Conservation (phyloP, 1,140 invertebrate genomes). For the Drosophila micromelanica region DNA sequence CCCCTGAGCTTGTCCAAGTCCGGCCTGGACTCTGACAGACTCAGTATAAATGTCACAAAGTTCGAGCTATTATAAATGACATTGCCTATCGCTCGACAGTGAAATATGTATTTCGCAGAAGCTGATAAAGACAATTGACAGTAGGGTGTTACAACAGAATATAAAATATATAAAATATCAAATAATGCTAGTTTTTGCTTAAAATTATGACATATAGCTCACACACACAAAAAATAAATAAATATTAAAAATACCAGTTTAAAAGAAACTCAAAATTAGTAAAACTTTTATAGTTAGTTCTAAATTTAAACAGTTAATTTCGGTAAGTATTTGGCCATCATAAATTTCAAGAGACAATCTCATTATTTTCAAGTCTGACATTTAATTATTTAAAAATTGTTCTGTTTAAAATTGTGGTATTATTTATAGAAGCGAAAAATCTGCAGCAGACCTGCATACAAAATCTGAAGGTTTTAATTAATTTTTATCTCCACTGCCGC, state of each 20-base stretch:
- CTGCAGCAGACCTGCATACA: slow-evolving; percentile 11
- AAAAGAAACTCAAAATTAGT: too few species aligned
- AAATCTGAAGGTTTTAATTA: slow-evolving; percentile 60
- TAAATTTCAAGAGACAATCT: background rate
- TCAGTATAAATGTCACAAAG: slow-evolving; percentile 79
- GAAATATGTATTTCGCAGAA: slow-evolving; percentile 37
- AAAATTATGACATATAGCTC: too few species aligned
- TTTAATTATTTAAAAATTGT: background rate
- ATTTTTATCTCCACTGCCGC: slow-evolving; percentile 59
- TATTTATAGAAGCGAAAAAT: slow-evolving; percentile 4
- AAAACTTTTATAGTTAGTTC: too few species aligned
- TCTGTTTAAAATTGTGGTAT: background rate
- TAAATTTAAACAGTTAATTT: too few species aligned
- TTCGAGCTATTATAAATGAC: slow-evolving; percentile 73
- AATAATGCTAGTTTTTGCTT: background rate
- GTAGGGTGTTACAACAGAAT: background rate
- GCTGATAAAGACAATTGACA: slow-evolving; percentile 11
- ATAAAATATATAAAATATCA: background rate
- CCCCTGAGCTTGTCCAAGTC: slow-evolving; percentile 14
- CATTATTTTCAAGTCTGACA: background rate
- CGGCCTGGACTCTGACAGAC: slow-evolving; percentile 7
- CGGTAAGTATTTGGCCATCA: too few species aligned
- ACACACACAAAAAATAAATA: too few species aligned
- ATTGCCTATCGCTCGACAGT: slow-evolving; percentile 36
- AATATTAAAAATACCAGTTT: too few species aligned